Percentiles rank a stretch among this genome's conserved stretches.
phyloP scores from a whole-genome alignment of 2,888 invertebrate genomes.

The Rotaria magnacalcarata region DNA sequence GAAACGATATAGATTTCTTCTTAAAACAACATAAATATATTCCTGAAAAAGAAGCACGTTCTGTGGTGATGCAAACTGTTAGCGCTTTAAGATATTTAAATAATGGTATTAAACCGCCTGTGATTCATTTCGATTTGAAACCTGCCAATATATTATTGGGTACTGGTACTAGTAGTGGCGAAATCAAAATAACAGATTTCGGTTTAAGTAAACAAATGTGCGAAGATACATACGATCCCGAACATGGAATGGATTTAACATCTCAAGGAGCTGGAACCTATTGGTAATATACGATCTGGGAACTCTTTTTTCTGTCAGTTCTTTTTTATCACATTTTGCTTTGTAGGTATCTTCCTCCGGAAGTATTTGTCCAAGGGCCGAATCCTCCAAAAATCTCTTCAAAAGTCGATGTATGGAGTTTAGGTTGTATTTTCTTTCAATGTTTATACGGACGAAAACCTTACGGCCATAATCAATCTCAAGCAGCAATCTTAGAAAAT shows the following conservation, averaged over 20 bases:
- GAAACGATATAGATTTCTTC: slow-evolving; percentile 99
- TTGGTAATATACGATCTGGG: slow-evolving; percentile 64
- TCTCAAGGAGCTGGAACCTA: slow-evolving; percentile 99
- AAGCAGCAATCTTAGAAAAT: slow-evolving; percentile 97
- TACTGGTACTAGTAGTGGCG: slow-evolving; percentile 93
- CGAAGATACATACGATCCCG: slow-evolving; percentile 94
- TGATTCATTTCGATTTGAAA: slow-evolving; percentile 98
- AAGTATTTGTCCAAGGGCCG: slow-evolving; percentile 98
- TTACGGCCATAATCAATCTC: slow-evolving; percentile 92
- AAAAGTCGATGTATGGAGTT: slow-evolving; percentile 99
- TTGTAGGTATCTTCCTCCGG: slow-evolving; percentile 81
- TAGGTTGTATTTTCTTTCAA: slow-evolving; percentile 99
- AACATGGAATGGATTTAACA: slow-evolving; percentile 93
- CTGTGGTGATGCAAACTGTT: slow-evolving; percentile 98
- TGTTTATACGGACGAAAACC: slow-evolving; percentile 81
- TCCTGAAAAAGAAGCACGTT: slow-evolving; percentile 96
- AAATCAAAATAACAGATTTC: slow-evolving; percentile 99
- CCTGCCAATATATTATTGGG: slow-evolving; percentile 94
- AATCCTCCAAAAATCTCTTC: slow-evolving; percentile 99
- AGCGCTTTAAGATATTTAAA: slow-evolving; percentile 98
- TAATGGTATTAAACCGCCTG: slow-evolving; percentile 92
- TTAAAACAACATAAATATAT: slow-evolving; percentile 89
- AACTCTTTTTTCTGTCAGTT: too few relatives aligned
- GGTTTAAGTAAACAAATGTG: slow-evolving; percentile 99
- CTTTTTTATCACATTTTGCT: too few relatives aligned